These are phyloP conservation scores for Liasis olivaceus DNA, from an alignment of 2,797 vertebrate species.

Conservation along the genomic window DNA sequence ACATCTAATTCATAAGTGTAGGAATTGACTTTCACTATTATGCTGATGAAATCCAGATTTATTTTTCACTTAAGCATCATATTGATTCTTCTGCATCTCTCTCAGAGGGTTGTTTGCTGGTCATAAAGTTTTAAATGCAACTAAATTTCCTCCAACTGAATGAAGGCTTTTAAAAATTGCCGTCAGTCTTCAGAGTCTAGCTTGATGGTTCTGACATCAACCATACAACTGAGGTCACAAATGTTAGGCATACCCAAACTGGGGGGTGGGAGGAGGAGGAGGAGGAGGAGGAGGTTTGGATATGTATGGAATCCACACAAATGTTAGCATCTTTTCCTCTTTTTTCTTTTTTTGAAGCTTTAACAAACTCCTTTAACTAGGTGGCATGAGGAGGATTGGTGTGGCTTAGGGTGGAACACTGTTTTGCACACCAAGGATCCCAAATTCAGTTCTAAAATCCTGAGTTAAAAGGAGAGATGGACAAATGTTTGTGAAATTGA, in stretches of 20 bases:
- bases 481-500: not conserved
- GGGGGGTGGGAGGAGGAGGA: not conserved
- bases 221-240: constrained; percentile 34
- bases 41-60: constrained; percentile 64
- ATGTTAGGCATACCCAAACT: not conserved
- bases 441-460: not conserved
- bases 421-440: not conserved
- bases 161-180: constrained; percentile 48
- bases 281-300: too few relatives aligned
- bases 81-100: constrained; percentile 64
- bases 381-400: not conserved
- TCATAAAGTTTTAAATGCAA: constrained; percentile 63
- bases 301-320: too few relatives aligned
- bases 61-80: constrained; percentile 64
- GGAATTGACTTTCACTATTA: constrained; percentile 57
- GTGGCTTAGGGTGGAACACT: not conserved
- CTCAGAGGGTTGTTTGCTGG: constrained; percentile 58
- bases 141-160: constrained; percentile 58
- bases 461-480: not conserved
- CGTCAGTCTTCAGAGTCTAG: constrained; percentile 20
- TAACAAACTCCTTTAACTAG: not conserved
- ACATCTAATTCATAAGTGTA: constrained; percentile 58
- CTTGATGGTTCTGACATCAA: constrained; percentile 29
- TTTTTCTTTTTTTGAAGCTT: not conserved
- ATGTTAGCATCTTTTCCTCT: not conserved